A percentile compares a stretch with the other conserved stretches of the same genome.
phyloP scores from a whole-genome alignment of 2,797 vertebrate species.

The Phoebastria nigripes region DNA sequence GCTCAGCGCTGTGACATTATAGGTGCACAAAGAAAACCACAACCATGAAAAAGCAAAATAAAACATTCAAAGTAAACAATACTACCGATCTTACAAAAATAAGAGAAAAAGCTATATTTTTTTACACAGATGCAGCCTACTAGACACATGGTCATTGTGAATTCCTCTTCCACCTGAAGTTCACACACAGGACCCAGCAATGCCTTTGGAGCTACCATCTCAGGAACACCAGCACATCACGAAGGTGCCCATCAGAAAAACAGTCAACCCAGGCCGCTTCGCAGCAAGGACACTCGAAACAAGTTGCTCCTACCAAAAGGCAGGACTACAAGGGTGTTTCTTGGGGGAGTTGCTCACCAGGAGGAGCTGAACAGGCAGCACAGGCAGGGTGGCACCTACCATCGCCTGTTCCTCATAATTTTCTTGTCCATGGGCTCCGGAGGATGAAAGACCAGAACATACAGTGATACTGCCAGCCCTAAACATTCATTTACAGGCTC shows the following conservation, averaged over 20 bases:
- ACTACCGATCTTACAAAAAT: not conserved
- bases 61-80: not conserved
- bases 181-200: fast-evolving
- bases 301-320: not conserved
- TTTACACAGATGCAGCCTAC: not conserved
- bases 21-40: not conserved
- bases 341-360: not conserved
- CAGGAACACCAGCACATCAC: fast-evolving
- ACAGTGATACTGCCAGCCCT: not conserved
- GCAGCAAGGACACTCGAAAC: not conserved
- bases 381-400: not conserved
- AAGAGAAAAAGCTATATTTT: not conserved
- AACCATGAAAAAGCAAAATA: not conserved
- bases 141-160: fast-evolving
- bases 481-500: not conserved
- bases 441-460: not conserved
- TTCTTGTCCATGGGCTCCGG: not conserved
- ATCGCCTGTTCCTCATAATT: not conserved
- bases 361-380: not conserved
- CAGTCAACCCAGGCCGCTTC: not conserved
- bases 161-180: not conserved
- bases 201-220: not conserved
- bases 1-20: not conserved
- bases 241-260: not conserved
- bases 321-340: not conserved